A percentile compares a stretch with the other conserved stretches of the same genome.
These are phyloP conservation scores for Simalia tracyae DNA, from an alignment of 2,797 vertebrate genomes.

Conservation along the genomic window DNA sequence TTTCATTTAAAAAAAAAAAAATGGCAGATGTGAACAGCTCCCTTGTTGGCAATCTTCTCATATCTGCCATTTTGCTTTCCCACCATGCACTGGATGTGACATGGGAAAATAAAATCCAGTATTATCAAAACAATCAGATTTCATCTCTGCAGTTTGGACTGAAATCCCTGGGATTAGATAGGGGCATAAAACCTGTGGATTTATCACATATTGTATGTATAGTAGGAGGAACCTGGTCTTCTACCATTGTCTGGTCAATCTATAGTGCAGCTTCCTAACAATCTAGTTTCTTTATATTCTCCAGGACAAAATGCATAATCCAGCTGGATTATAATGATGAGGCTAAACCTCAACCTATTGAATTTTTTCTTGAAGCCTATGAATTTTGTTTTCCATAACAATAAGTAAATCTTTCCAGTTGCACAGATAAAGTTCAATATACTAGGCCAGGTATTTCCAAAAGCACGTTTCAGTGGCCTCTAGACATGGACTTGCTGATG, in stretches of 20 bases:
- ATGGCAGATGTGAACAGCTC: not conserved
- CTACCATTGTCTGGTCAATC: not conserved
- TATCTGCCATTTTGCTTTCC: not conserved
- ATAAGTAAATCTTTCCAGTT: not conserved
- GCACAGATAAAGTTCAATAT: not conserved
- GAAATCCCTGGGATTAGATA: not conserved
- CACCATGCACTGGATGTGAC: not conserved
- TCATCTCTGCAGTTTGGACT: not conserved
- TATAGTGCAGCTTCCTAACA: not conserved
- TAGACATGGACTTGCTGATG: not conserved
- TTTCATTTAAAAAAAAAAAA: not conserved
- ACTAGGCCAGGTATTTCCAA: constrained; percentile 1
- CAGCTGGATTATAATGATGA: not conserved
- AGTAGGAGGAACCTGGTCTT: not conserved
- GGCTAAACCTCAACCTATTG: not conserved
- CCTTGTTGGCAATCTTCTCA: not conserved
- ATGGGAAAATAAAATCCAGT: not conserved
- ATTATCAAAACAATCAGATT: not conserved
- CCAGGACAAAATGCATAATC: not conserved
- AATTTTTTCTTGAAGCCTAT: not conserved
- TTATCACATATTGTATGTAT: not conserved
- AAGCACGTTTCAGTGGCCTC: not conserved
- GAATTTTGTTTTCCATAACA: not conserved
- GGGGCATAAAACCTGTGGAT: not conserved
- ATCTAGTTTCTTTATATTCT: not conserved